Base-by-base conservation (phyloP, 2,113 vertebrate species). In the Phrynosoma blainvillii region DNA sequence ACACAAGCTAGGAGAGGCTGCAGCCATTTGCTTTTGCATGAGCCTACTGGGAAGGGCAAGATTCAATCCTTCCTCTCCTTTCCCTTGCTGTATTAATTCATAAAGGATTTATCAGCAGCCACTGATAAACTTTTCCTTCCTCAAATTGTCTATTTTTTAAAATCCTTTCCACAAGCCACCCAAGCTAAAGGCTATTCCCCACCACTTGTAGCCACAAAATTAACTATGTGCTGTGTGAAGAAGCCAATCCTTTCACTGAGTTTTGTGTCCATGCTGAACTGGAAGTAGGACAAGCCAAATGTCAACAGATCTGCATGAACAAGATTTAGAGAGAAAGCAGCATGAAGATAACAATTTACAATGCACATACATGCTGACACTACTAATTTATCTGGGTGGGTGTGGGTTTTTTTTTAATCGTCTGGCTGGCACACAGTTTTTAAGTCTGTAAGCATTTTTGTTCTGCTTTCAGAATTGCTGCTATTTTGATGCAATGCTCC, bases 401-500 rank as follows among this genome's bases (percentile, higher is more conserved):
- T 8, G 3, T 68, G 4, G 4, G 66, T 27, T 27, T 68, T 68
- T 6, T 68, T 84, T 73, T 54, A 71, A 47, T 27, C 66, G n/a
- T 16, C 27, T 21, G 23, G 1, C 16, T 84, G 42, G 42, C 27
- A 68, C 5, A 30, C 21, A 23, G 20, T 54, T 52, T 90, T 81
- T n/a, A 12, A 5, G 75, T 36, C 73, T 6, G 1, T 30, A 71
- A 4, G 86, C 90, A 85, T 16, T 86, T 1, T 16, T 84, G 1
- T 47, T 8, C 89, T 62, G 23, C 54, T 85, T 84, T n/a, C 85
- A 87, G 59, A 5, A 73, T 30, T 30, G 82, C 30, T 79, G 18
- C 84, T 62, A 52, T 86, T 83, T 78, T 74, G 52, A 85, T 56
- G 4, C n/a, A 59, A 59, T 91, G 68, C 32, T 70, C 12, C 42